Evolutionary conservation across 2,113 vertebrate species (phyloP).

Genomic region (Suricata suricatta): DNA sequence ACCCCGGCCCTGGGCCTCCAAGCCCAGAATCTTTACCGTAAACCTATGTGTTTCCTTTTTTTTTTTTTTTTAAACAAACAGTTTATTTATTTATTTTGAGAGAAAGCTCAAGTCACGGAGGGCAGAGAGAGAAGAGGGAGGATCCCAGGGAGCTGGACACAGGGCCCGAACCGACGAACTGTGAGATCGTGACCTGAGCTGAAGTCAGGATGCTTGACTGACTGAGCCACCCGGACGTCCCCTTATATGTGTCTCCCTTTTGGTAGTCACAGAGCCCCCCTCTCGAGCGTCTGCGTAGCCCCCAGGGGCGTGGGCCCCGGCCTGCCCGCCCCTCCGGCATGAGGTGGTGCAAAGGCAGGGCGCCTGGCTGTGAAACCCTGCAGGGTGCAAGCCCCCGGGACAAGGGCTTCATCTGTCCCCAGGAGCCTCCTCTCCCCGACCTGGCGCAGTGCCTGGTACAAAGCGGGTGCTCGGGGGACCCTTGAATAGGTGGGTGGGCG

Average conservation of each 20-base stretch:
- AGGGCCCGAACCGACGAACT: fast-evolving
- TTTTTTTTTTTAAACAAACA: too few relatives aligned
- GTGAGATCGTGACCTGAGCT: too few relatives aligned
- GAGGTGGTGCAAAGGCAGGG: background rate
- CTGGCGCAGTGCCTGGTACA: fast-evolving
- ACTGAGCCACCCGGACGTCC: too few relatives aligned
- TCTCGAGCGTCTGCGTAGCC: background rate
- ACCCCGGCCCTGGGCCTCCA: fast-evolving
- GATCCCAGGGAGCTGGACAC: too few relatives aligned
- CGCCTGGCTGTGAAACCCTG: background rate
- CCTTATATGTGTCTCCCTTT: background rate
- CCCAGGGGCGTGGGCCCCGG: background rate
- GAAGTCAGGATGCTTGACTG: too few relatives aligned
- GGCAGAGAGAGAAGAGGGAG: too few relatives aligned
- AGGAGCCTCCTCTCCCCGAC: background rate
- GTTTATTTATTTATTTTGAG: too few relatives aligned
- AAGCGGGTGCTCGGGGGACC: background rate
- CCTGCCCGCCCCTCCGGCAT: background rate
- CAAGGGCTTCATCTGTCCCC: background rate
- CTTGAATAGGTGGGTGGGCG: fast-evolving
- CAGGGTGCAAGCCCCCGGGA: background rate
- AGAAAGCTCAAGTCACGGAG: too few relatives aligned
- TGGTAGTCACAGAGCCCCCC: background rate
- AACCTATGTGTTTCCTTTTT: too few relatives aligned
- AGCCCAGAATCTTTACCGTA: background rate